A percentile compares a stretch with the other conserved stretches of the same genome.
Conservation (phyloP, 2,888 invertebrate species). For the Herminia tarsipennalis region DNA sequence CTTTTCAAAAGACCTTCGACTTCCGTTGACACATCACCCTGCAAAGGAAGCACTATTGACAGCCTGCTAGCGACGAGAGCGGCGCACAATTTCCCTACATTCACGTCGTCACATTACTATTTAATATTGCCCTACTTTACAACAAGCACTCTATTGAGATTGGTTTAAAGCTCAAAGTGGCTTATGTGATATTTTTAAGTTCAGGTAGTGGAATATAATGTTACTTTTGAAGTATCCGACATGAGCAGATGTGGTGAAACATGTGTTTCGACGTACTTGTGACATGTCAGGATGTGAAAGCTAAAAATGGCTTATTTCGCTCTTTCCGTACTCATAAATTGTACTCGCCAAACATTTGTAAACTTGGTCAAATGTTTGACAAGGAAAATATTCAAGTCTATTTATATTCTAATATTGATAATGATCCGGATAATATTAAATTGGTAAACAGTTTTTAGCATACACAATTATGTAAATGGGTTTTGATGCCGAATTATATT, state of each 20-base stretch:
- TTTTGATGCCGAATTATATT: conserved; percentile 38
- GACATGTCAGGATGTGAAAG: conserved; percentile 33
- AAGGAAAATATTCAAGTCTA: too few species aligned
- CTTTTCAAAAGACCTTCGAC: conserved; percentile 45
- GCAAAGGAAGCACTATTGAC: conserved; percentile 52
- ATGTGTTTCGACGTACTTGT: conserved; percentile 35
- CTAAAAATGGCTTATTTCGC: background rate
- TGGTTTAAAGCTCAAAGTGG: conserved; percentile 30
- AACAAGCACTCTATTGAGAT: conserved; percentile 18
- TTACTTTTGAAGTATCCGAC: conserved; percentile 35
- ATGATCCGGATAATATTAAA: too few species aligned
- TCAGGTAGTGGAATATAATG: conserved; percentile 20
- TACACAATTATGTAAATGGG: conserved; percentile 37
- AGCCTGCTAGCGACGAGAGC: conserved; percentile 26
- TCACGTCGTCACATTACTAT: conserved; percentile 34
- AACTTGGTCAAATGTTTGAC: too few species aligned
- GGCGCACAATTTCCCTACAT: conserved; percentile 44
- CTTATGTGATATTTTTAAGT: conserved; percentile 11
- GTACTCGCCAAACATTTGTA: background rate
- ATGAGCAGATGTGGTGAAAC: conserved; percentile 38
- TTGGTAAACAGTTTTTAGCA: too few species aligned
- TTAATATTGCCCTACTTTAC: conserved; percentile 12
- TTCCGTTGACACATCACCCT: conserved; percentile 43
- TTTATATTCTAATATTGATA: too few species aligned
- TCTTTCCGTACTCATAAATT: background rate